Evolutionary conservation across 2,888 invertebrate species (phyloP), one percentile per base, ranked within the genome.

Genomic region (Caradrina kadenii): DNA sequence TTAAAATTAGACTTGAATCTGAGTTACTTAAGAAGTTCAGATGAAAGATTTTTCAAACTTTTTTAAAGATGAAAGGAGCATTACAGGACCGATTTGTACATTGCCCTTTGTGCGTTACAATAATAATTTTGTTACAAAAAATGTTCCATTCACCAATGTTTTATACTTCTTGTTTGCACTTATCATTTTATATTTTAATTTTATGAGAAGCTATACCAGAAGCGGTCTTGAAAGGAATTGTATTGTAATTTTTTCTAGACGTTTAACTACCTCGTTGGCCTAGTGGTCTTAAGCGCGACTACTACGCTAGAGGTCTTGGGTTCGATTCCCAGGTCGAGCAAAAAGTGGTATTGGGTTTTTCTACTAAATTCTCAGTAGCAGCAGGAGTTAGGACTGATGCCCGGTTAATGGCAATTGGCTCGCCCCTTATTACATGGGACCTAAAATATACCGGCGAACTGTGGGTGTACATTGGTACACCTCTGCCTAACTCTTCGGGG

Each of bases 191-290:
- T 49, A 49, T 55, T 31, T 49, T 17, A 10, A 1, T 42, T 59
- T 67, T 60, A 76, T 19, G 49, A 42, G 31, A 50, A 17, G 4
- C 26, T n/a, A 54, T 49, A 52, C 6, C 21, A 49, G 35, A 53
- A 73, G 42, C n/a, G 22, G 48, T 31, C 15, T 56, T 49, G 11
- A 31, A 69, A 66, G 22, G 21, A 61, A 22, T 49, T 69, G 76
- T 73, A 76, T 69, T 53, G 55, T 45, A 1, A 39, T 50, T 59
- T 13, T 49, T 49, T 55, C 45, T 50, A 50, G 31, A 49, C n/a
- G n/a, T n/a, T n/a, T n/a, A n/a, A n/a, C n/a, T n/a, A n/a, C n/a
- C n/a, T n/a, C n/a, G n/a, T n/a, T n/a, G n/a, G n/a, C n/a, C n/a
- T n/a, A n/a, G n/a, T n/a, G n/a, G n/a, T n/a, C n/a, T n/a, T n/a